phyloP scores from a whole-genome alignment of 2,797 vertebrate species.

The Chelidonichthys spinosus region DNA sequence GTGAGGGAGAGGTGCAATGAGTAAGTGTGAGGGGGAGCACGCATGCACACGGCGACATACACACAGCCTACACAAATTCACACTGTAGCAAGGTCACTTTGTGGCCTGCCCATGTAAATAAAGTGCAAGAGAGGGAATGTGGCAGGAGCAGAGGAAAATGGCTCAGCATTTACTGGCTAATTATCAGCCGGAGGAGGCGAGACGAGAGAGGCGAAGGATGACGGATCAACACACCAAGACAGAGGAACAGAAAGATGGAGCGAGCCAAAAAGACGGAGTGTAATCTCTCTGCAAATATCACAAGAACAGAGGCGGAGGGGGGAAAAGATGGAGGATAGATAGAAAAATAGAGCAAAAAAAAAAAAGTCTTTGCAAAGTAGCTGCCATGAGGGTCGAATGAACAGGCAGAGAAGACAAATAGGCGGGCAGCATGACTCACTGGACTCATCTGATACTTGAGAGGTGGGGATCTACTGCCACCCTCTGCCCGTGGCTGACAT shows the following conservation, averaged over 20 bases:
- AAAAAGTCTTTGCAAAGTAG: conserved; percentile 75
- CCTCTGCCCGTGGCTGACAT: conserved; percentile 58
- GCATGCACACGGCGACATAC: conserved; percentile 18
- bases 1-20: conserved; percentile 55
- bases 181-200: conserved; percentile 65
- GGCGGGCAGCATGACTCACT: conserved; percentile 71
- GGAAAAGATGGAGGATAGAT: conserved; percentile 47
- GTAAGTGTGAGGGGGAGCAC: conserved; percentile 42
- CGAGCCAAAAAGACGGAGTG: conserved; percentile 33
- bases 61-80: conserved; percentile 59
- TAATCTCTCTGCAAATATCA: conserved; percentile 74
- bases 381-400: conserved; percentile 67
- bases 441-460: conserved; percentile 36
- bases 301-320: conserved; percentile 49
- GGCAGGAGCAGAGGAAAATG: conserved; percentile 59
- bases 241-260: conserved; percentile 14
- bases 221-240: conserved; percentile 40
- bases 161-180: conserved; percentile 71
- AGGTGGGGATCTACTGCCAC: conserved; percentile 79
- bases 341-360: conserved; percentile 56
- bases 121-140: conserved; percentile 66
- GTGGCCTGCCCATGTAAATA: conserved; percentile 73
- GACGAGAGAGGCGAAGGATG: conserved; percentile 49
- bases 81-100: conserved; percentile 76
- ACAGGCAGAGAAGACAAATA: conserved; percentile 62